Evolutionary conservation across 1,140 invertebrate genomes (phyloP), one percentile per base, ranked within the genome.

Genomic region (Drusus annulatus): DNA sequence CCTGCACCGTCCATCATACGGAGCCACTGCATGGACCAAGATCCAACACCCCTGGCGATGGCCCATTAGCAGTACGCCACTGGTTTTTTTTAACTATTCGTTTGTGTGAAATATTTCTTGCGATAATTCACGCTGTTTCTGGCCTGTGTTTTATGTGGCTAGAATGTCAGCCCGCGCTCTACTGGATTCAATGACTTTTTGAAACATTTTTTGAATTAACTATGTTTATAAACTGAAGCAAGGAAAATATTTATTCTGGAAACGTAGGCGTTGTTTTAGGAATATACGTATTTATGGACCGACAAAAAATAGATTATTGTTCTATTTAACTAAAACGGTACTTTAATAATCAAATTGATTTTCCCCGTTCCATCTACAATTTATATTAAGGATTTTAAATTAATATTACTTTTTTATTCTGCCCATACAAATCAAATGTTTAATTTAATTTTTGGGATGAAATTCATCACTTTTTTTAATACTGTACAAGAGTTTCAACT

Each of bases 1-100:
- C 17, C 75, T 71, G 62, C 56, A 76, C 77, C 79, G 81, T 83
- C 81, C 79, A 83, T 83, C 81, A 83, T 79, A 52, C 31, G 28
- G 28, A 21, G 65, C 63, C 36, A 58, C 63, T 78, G 75, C 62
- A 63, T 68, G 76, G 63, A 73, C 74, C 74, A 58, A 62, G 58
- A 51, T 58, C 76, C 23, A 52, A 65, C 52, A 51, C 74, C 56
- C 74, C 74, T 31, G 25, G 54, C 74, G 54, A 71, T 71, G 50
- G 68, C 68, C 68, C 68, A 71, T 71, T 71, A 71, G 68, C 68
- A 71, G 68, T 71, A 36, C 74, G 52, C 74, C 52, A 36, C 74
- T 76, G 74, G 28, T 36, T 62, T 76, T 62, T 76, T 65, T 65
- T 25, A 65, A 65, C 62, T 65, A 65, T 65, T 65, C 62, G 62